These are phyloP conservation scores for Diorhabda elongata DNA, from an alignment of 1,140 invertebrate species.

Conservation along the genomic window DNA sequence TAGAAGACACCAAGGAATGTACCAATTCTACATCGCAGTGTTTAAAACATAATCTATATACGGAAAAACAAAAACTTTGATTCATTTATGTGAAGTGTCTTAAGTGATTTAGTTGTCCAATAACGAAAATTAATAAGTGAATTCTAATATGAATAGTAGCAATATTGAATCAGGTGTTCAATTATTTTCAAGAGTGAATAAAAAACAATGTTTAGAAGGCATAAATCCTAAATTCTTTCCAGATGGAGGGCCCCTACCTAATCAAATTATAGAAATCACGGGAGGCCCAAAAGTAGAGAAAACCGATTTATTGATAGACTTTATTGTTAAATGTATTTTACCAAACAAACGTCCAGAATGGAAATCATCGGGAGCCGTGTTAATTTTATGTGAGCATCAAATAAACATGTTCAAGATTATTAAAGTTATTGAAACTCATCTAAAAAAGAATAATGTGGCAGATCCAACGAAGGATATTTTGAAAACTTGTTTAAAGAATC, in stretches of 20 bases:
- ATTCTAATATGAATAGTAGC: neutral
- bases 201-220: slow-evolving; percentile 19
- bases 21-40: no score
- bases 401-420: slow-evolving; percentile 30
- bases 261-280: slow-evolving; percentile 26
- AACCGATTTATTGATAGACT: slow-evolving; percentile 25
- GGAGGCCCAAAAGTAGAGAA: slow-evolving; percentile 17
- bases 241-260: slow-evolving; percentile 20
- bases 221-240: slow-evolving; percentile 28
- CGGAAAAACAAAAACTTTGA: no score
- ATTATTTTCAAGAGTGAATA: slow-evolving; percentile 27
- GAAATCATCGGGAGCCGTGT: slow-evolving; percentile 24
- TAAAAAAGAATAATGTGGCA: slow-evolving; percentile 16
- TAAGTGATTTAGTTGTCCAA: no score
- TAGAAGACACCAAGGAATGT: no score
- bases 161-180: slow-evolving; percentile 30
- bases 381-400: slow-evolving; percentile 28
- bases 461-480: slow-evolving; percentile 16
- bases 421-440: slow-evolving; percentile 28
- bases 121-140: neutral
- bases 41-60: no score
- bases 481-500: slow-evolving; percentile 22
- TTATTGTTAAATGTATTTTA: slow-evolving; percentile 26
- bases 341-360: slow-evolving; percentile 21
- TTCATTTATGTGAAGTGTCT: no score